Percentiles rank a stretch among this genome's conserved stretches.
phyloP scores from a whole-genome alignment of 2,888 invertebrate genomes.

The Monoplex corrugatus region DNA sequence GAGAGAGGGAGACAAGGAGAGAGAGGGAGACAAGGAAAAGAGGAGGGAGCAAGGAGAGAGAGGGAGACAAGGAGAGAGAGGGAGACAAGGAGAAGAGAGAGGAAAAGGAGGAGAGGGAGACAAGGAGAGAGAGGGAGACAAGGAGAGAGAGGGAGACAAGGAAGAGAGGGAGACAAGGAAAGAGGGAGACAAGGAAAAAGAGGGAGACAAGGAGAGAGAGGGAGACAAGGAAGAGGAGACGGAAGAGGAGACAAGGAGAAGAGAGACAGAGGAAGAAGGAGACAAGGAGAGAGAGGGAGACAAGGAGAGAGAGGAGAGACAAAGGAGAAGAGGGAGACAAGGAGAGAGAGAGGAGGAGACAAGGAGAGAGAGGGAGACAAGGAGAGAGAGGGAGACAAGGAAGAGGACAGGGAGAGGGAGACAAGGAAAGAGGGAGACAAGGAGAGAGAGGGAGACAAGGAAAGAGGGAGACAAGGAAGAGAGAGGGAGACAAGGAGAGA shows the following conservation, averaged over 20 bases:
- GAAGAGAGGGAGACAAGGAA: not conserved
- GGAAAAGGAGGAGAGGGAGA: not conserved
- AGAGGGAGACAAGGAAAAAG: not conserved
- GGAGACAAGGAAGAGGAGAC: too few species aligned
- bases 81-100: not conserved
- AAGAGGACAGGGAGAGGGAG: not conserved
- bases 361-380: not conserved
- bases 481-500: conserved; percentile 22
- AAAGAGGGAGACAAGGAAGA: too few species aligned
- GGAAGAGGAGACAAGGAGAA: not conserved
- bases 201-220: not conserved
- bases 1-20: not conserved
- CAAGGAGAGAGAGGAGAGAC: not conserved
- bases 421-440: not conserved
- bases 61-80: not conserved
- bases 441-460: too few species aligned
- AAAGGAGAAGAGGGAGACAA: not conserved
- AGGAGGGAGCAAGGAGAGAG: not conserved
- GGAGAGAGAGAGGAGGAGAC: not conserved
- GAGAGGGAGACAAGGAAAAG: not conserved
- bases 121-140: not conserved
- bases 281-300: conserved; percentile 4
- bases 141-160: not conserved
- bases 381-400: not conserved
- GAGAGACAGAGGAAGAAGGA: not conserved